Base-by-base conservation (phyloP, 2,113 vertebrate species). In the Misgurnus mizolepis region DNA sequence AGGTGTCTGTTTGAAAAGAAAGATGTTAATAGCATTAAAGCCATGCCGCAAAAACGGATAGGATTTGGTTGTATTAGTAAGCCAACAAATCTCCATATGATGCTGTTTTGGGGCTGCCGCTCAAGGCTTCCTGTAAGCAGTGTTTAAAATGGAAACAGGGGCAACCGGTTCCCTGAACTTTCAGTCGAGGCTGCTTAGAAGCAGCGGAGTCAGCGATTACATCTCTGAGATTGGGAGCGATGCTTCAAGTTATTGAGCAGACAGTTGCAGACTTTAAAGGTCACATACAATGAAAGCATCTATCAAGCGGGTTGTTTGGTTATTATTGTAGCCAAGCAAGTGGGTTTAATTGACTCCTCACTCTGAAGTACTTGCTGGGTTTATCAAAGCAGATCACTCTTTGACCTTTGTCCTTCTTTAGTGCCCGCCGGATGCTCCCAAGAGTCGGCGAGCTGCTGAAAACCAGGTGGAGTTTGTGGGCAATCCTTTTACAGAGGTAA, bases 391-490 rank as follows among this genome's bases (percentile, higher is more conserved):
- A 18, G n/a, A 43, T 72, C 49, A 4, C 50, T 74, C 39, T 60
- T 27, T 78, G 67, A 65, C 15, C 5, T 75, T 2, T 76, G 47
- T 69, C 53, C 18, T 77, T 64, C 27, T 4, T 5, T 89, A 98
- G 97, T 98, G 97, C 76, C 92, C 93, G 6, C 85, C 91, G 0
- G 96, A 98, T 62, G 91, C 87, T 0, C 90, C 95, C 27, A 99
- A 99, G 90, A 95, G 93, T 7, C 95, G 97, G 0, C 93, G 97
- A 68, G 95, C 96, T 18, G 96, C 95, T 0, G 95, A 96, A 80
- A 92, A 96, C 88, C 93, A 96, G 55, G 90, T 94, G 11, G 96
- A 96, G 81, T 87, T 93, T 62, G 88, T 88, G 0, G 91, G 91
- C 0, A 94, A 93, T 89, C 84, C 92, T 0, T 93, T 95, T 56